Percentiles rank a stretch among this genome's conserved stretches.
These are phyloP conservation scores for Rhinopomastus cyanomelas DNA, from an alignment of 2,113 vertebrate species.

Conservation along the genomic window DNA sequence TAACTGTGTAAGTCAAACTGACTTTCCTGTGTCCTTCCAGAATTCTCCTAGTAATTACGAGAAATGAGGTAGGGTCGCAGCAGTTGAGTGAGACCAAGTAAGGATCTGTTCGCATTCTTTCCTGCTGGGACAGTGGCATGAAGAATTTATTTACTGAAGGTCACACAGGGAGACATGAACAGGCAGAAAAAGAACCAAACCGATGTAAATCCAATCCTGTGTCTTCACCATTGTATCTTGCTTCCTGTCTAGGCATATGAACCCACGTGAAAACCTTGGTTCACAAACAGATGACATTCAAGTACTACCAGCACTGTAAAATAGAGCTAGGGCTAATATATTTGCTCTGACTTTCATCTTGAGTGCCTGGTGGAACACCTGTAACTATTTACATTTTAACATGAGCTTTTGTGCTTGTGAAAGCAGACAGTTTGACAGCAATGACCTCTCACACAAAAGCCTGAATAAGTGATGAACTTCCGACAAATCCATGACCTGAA, in stretches of 20 bases:
- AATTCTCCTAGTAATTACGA: slow-evolving; percentile 21
- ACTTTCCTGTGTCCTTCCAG: neutral
- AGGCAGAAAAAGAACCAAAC: slow-evolving; percentile 3
- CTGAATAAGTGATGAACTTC: slow-evolving; percentile 67
- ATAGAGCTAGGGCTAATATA: slow-evolving; percentile 24
- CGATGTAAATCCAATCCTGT: neutral
- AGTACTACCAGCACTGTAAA: slow-evolving; percentile 32
- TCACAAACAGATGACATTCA: slow-evolving; percentile 42
- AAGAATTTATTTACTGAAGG: slow-evolving; percentile 20
- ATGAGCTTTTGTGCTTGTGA: slow-evolving; percentile 63
- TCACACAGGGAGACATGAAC: neutral
- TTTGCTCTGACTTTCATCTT: slow-evolving; percentile 64
- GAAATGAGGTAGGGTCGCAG: neutral
- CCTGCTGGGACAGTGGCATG: neutral
- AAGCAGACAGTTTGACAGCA: slow-evolving; percentile 63
- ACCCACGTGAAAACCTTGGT: slow-evolving; percentile 10
- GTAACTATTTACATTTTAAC: slow-evolving; percentile 68
- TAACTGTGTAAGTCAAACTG: neutral
- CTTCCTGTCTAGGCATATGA: slow-evolving; percentile 46
- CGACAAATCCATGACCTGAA: slow-evolving; percentile 64
- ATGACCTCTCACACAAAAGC: slow-evolving; percentile 61
- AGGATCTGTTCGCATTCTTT: neutral
- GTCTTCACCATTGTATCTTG: slow-evolving; percentile 7
- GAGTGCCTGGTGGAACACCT: slow-evolving; percentile 65
- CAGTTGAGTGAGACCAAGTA: neutral